Base-by-base conservation (phyloP, 2,888 invertebrate genomes). In the Hyles lineata region DNA sequence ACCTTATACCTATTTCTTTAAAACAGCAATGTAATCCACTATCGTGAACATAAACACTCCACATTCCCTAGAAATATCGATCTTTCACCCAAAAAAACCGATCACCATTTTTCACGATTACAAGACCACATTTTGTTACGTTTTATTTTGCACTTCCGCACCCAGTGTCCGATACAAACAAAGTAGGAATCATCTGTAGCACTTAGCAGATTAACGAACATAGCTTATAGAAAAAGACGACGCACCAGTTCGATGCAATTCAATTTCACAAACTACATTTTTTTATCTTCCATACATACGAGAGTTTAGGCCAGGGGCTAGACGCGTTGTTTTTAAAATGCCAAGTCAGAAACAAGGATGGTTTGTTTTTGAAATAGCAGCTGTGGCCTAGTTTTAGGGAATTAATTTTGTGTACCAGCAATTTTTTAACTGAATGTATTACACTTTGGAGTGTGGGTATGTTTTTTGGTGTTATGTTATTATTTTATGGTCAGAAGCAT, bases 171-270 rank as follows among this genome's bases (percentile, higher is more conserved):
- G 17, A 50, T 67, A 67, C 50, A 67, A 67, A 67, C 50, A 50
- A 50, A 67, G 55, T n/a, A 55, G 70, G 70, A 32, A 80, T 78
- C 83, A 80, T 83, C 79, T 70, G 19, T 55, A 73, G 76, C 82
- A 80, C 82, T 82, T 83, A 83, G 76, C 75, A 77, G 83, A 82
- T 82, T 83, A 82, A 81, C 80, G 77, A 78, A 81, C 80, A 77
- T 43, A 72, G 77, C 79, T 75, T 69, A 50, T 67, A 67, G 67
- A 67, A 67, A 67, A 67, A 43, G 67, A 67, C 43, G 43, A 67
- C 15, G 76, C 72, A 80, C 76, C 50, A 76, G 72, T 74, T 74
- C 60, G 70, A 60, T 59, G 59, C 29, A 72, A 76, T 74, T 63
- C 72, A 70, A 78, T 77, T 76, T 72, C 63, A 35, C 61, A 67